phyloP scores from a whole-genome alignment of 2,797 vertebrate species.

The Champsocephalus gunnari region DNA sequence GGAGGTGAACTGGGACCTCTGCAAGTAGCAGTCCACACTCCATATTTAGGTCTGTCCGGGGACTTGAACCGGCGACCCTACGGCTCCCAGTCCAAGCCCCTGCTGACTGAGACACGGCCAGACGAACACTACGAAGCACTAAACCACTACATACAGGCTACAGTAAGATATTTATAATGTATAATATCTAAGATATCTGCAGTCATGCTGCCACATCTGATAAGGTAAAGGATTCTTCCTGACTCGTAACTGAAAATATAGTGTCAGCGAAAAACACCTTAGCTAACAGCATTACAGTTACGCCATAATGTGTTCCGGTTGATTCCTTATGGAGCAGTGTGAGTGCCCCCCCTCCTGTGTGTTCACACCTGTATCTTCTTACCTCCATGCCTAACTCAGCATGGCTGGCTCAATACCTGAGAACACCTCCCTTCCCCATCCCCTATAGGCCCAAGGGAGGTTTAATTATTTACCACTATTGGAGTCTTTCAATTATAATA shows the following conservation, averaged over 20 bases:
- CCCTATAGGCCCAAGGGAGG: slow-evolving; percentile 71
- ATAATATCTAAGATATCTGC: not conserved
- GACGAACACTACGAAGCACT: not conserved
- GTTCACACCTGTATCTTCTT: slow-evolving; percentile 64
- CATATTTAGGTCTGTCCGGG: too few relatives aligned
- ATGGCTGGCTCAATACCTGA: slow-evolving; percentile 58
- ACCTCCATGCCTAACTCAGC: slow-evolving; percentile 51
- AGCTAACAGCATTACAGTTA: slow-evolving; percentile 17
- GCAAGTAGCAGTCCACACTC: too few relatives aligned
- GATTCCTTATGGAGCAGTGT: slow-evolving; percentile 59
- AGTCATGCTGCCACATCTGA: not conserved
- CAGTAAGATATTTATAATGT: not conserved
- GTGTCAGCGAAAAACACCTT: slow-evolving; percentile 2
- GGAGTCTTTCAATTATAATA: slow-evolving; percentile 80
- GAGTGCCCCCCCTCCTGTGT: slow-evolving; percentile 45
- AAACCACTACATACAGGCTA: not conserved
- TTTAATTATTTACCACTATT: slow-evolving; percentile 80
- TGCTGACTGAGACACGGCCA: too few relatives aligned
- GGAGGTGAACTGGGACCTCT: too few relatives aligned
- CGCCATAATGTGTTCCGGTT: slow-evolving; percentile 48
- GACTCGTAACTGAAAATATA: too few relatives aligned
- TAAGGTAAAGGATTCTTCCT: not conserved
- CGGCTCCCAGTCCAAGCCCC: too few relatives aligned
- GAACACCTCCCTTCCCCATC: slow-evolving; percentile 50
- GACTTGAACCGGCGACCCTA: too few relatives aligned